Conservation (phyloP, 2,797 vertebrate species). For the Cryptoprocta ferox region DNA sequence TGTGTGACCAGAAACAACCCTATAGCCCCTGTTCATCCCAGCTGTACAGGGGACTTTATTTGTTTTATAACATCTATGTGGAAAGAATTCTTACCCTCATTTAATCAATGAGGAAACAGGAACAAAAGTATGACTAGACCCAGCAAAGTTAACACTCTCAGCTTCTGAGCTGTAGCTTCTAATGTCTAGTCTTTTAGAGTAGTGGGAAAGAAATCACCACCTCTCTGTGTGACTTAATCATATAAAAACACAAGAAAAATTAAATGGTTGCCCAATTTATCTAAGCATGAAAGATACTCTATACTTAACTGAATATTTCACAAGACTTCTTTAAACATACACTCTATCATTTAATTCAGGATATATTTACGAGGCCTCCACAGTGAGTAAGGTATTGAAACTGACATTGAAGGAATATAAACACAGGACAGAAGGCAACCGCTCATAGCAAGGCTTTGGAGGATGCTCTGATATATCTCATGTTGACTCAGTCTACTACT, state of each 20-base stretch:
- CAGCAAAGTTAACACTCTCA: not conserved
- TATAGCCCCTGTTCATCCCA: not conserved
- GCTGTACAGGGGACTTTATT: not conserved
- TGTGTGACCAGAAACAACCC: not conserved
- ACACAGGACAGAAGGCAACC: not conserved
- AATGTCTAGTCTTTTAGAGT: not conserved
- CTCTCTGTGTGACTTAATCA: not conserved
- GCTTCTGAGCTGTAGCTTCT: not conserved
- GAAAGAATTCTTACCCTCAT: not conserved
- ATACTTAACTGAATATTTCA: not conserved
- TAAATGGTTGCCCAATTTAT: not conserved
- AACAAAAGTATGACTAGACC: not conserved
- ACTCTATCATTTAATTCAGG: not conserved
- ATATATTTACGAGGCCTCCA: not conserved
- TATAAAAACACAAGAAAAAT: not conserved
- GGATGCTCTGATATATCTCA: not conserved
- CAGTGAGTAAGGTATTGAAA: not conserved
- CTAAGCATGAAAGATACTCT: not conserved
- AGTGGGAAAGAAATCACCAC: not conserved
- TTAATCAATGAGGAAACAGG: slow-evolving; percentile 29
- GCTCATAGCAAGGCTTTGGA: not conserved
- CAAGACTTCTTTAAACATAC: not conserved
- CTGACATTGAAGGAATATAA: not conserved
- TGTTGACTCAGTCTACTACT: not conserved
- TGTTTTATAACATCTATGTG: not conserved